phyloP scores from a whole-genome alignment of 2,113 vertebrate genomes.

The Alaudala cheleensis region DNA sequence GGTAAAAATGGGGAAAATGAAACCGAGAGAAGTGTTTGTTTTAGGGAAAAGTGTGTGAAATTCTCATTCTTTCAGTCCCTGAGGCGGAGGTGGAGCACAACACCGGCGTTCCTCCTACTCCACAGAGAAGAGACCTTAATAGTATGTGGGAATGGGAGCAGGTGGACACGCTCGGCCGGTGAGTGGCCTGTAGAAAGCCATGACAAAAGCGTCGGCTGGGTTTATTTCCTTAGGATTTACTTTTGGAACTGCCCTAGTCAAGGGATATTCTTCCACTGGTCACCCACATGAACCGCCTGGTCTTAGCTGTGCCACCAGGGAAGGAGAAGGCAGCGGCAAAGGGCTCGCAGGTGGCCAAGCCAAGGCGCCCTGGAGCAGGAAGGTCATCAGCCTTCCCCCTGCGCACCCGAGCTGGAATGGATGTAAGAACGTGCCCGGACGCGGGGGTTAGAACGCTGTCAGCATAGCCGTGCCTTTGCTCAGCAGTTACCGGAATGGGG shows the following conservation, averaged over 20 bases:
- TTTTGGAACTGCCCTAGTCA: neutral
- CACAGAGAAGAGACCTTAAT: neutral
- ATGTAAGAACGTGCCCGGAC: rapidly evolving
- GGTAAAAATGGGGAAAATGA: neutral
- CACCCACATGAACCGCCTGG: rapidly evolving
- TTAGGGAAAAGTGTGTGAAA: neutral
- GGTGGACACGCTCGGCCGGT: rapidly evolving
- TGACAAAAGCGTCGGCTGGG: neutral
- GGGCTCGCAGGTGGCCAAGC: neutral
- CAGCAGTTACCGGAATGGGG: rapidly evolving
- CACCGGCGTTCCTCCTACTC: no score
- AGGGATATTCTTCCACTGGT: neutral
- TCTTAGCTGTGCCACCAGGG: rapidly evolving
- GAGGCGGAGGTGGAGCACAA: neutral
- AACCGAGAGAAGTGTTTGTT: neutral
- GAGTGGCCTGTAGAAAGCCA: neutral
- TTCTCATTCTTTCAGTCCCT: neutral
- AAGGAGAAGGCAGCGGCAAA: neutral
- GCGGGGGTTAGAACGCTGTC: rapidly evolving
- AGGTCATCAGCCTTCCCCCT: no score
- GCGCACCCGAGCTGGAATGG: rapidly evolving
- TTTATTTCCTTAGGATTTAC: neutral
- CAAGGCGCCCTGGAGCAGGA: rapidly evolving
- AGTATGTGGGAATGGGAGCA: rapidly evolving
- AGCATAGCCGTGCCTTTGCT: rapidly evolving